A percentile compares a stretch with the other conserved stretches of the same genome.
phyloP scores from a whole-genome alignment of 2,797 vertebrate genomes.

The Leucoraja ocellata region DNA sequence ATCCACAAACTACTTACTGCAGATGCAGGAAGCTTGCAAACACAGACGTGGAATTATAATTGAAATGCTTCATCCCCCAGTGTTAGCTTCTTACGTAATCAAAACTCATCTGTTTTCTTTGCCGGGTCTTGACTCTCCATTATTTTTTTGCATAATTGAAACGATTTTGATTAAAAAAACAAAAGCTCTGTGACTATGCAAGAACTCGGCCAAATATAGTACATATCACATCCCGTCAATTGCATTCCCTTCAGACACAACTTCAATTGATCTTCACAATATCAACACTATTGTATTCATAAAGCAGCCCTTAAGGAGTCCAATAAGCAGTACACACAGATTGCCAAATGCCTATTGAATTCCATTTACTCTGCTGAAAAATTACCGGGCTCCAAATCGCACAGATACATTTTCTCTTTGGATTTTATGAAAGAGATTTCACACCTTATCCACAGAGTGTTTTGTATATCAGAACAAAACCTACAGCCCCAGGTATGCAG shows the following conservation, averaged over 20 bases:
- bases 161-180: constrained; percentile 15
- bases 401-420: not conserved
- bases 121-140: not conserved
- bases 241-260: not conserved
- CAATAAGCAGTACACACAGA: not conserved
- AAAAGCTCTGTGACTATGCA: not conserved
- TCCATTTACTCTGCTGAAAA: not conserved
- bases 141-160: not conserved
- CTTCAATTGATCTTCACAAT: not conserved
- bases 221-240: not conserved
- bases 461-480: not conserved
- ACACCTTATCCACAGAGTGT: not conserved
- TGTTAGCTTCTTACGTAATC: not conserved
- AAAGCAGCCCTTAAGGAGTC: not conserved
- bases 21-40: not conserved
- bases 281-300: not conserved
- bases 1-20: not conserved
- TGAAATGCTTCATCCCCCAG: not conserved
- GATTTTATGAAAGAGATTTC: not conserved
- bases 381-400: not conserved
- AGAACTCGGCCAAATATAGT: not conserved
- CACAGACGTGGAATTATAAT: not conserved
- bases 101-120: constrained; percentile 7
- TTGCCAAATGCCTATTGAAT: constrained; percentile 11
- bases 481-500: too few species aligned